Base-by-base conservation (phyloP, 2,113 vertebrate species). In the Antigone vipio region DNA sequence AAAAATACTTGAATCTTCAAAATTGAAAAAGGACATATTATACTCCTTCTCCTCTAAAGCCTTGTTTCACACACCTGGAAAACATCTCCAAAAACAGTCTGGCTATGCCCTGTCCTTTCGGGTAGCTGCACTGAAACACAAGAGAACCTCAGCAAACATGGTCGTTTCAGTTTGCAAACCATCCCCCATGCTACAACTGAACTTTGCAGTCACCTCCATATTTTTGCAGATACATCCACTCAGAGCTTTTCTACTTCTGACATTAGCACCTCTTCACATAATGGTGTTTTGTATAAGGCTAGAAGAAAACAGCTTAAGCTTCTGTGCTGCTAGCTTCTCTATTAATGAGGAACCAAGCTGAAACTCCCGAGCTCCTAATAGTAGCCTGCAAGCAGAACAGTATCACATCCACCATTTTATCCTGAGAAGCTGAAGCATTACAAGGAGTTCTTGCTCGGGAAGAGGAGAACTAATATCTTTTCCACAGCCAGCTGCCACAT, bases 141-240 rank as follows among this genome's bases (percentile, higher is more conserved):
- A 85, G 24, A 34, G n/a, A 92, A 85, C 38, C 32, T 62, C 67
- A 79, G n/a, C 21, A 92, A 91, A 60, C 2, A 3, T 3, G 8
- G 4, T 12, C 77, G 7, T 34, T 85, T 68, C 42, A 85, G 24
- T 32, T 73, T 49, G 17, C 4, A 16, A 85, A 44, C n/a, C 63
- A 58, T 11, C 6, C 5, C 6, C 11, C 1, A 1, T 11, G 4
- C 60, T 45, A 42, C 3, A 52, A 50, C 23, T 62, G 42, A 83
- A 75, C 12, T 47, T 71, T 24, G 15, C 1, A 0, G 67, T 24
- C 4, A 0, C 42, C 27, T 63, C 17, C 3, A 2, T 35, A 64
- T 49, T 85, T 72, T 49, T 59, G 44, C 15, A 42, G 30, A 88
- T 29, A 64, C 26, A 69, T 24, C 13, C 12, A 19, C 74, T 77